phyloP scores from a whole-genome alignment of 2,888 invertebrate genomes.

The Spialia ferax region DNA sequence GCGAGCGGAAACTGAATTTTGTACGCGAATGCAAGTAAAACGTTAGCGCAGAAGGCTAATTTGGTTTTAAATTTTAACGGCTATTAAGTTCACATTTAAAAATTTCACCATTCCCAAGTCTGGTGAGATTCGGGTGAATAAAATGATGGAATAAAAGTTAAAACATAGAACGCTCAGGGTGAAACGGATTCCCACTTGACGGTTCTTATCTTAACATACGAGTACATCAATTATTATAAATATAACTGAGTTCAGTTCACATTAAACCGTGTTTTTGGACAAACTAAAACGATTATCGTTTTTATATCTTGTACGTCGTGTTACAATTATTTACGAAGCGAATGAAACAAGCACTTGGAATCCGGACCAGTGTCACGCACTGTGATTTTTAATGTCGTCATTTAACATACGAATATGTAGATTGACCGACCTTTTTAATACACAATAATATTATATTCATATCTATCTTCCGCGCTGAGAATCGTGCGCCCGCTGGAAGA shows the following conservation, averaged over 20 bases:
- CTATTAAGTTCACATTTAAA: slow-evolving; percentile 31
- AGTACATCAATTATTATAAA: slow-evolving; percentile 23
- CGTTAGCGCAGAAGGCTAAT: slow-evolving; percentile 24
- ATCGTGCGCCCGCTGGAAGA: slow-evolving; percentile 70
- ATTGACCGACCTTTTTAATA: slow-evolving; percentile 32
- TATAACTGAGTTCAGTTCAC: slow-evolving; percentile 19
- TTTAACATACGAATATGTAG: neutral
- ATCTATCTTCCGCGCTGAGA: slow-evolving; percentile 57
- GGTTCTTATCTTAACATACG: slow-evolving; percentile 14
- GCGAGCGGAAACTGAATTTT: slow-evolving; percentile 24
- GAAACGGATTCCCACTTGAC: slow-evolving; percentile 21
- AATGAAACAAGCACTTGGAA: slow-evolving; percentile 25
- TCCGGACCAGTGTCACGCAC: slow-evolving; percentile 26
- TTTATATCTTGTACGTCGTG: slow-evolving; percentile 18
- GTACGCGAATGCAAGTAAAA: slow-evolving; percentile 30
- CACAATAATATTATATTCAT: slow-evolving; percentile 49
- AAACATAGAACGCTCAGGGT: slow-evolving; percentile 13
- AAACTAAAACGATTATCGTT: slow-evolving; percentile 8
- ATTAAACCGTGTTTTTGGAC: slow-evolving; percentile 7
- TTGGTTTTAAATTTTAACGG: slow-evolving; percentile 31
- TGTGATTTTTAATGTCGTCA: slow-evolving; percentile 29
- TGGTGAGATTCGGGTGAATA: slow-evolving; percentile 7
- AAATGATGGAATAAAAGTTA: slow-evolving; percentile 8
- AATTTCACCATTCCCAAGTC: slow-evolving; percentile 24
- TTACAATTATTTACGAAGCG: slow-evolving; percentile 18